Percentiles rank a stretch among this genome's conserved stretches.
Evolutionary conservation across 2,888 invertebrate genomes (phyloP).

Genomic region (Mechanitis mazaeus): DNA sequence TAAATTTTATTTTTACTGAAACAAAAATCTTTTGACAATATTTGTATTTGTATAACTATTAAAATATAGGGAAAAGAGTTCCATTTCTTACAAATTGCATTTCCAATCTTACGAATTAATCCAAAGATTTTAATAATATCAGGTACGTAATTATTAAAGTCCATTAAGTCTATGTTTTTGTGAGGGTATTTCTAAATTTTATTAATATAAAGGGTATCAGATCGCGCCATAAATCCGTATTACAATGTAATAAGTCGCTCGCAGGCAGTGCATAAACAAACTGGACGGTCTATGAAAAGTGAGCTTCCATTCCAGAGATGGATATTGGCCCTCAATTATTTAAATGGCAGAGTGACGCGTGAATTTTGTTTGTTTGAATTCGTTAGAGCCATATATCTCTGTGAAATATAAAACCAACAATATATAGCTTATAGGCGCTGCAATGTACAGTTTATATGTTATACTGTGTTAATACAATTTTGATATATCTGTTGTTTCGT

Average conservation of each 20-base stretch:
- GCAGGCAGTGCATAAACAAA: conserved; percentile 23
- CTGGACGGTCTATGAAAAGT: conserved; percentile 7
- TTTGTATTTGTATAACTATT: neutral
- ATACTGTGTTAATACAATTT: no score
- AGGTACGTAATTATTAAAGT: no score
- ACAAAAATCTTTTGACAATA: neutral
- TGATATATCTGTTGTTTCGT: no score
- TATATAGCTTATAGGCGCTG: no score
- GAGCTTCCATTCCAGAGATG: conserved; percentile 8
- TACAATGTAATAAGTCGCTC: conserved; percentile 32
- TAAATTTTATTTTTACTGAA: no score
- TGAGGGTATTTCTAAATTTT: neutral
- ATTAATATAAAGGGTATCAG: conserved; percentile 7
- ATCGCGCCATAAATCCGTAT: conserved; percentile 31
- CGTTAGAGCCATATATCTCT: neutral
- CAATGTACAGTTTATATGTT: no score
- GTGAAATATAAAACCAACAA: neutral
- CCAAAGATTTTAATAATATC: no score
- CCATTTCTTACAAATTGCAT: no score
- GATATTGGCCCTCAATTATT: conserved; percentile 12
- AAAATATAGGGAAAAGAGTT: no score
- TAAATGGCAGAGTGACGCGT: neutral
- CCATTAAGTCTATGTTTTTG: no score
- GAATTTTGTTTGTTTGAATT: conserved; percentile 3
- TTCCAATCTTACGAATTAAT: no score